Conservation (phyloP, 2,113 vertebrate genomes). For the Saccopteryx leptura region DNA sequence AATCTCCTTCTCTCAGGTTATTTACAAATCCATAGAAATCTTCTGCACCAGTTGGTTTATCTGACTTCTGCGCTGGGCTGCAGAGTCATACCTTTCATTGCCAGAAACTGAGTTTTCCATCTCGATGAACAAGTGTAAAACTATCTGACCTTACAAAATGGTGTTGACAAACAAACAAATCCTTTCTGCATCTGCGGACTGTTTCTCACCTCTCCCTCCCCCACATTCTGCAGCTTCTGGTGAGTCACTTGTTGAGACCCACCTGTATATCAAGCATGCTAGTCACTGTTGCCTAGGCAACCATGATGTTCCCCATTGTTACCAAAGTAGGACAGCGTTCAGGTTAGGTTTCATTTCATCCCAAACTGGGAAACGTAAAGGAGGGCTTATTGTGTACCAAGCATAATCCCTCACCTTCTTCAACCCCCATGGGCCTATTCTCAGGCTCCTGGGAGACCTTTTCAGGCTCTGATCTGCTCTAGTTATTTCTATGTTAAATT, state of each 20-base stretch:
- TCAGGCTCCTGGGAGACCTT: not conserved
- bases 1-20: conserved; percentile 95
- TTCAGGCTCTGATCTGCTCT: not conserved
- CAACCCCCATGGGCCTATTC: not conserved
- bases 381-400: not conserved
- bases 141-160: conserved; percentile 56
- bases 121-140: conserved; percentile 75
- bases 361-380: not conserved
- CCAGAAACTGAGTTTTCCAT: conserved; percentile 94
- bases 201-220: rapidly evolving
- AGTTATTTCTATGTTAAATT: not conserved
- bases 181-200: not conserved
- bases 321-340: not conserved
- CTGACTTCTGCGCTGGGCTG: conserved; percentile 91
- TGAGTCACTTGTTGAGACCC: not conserved
- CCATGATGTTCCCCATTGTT: not conserved
- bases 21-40: conserved; percentile 96
- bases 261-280: rapidly evolving
- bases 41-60: conserved; percentile 89
- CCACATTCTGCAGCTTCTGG: not conserved
- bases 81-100: conserved; percentile 92
- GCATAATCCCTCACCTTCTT: not conserved
- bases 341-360: not conserved
- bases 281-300: not conserved
- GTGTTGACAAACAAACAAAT: not conserved